Conservation (phyloP, 2,113 vertebrate species). For the Benitochromis conjunctus region DNA sequence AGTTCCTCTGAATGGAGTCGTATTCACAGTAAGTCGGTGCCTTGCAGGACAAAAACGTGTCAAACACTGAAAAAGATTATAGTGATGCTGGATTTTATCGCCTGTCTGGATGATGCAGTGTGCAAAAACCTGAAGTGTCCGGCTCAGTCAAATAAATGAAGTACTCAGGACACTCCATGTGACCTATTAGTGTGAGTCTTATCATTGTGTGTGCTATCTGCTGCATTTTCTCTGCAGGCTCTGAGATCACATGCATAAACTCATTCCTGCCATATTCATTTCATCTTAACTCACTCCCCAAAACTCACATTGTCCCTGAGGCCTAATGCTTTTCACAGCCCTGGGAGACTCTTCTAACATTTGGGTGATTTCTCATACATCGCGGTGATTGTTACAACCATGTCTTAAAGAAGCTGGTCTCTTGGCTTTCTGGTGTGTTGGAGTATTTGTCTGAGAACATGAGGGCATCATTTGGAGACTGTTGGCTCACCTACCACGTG, state of each 20-base stretch:
- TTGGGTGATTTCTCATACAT: neutral
- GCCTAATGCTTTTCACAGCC: neutral
- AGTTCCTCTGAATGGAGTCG: neutral
- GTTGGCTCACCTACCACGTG: slow-evolving; percentile 27
- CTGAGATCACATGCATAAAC: neutral
- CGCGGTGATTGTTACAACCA: neutral
- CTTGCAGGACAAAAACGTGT: neutral
- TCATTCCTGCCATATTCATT: neutral
- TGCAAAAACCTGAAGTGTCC: neutral
- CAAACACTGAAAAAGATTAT: neutral
- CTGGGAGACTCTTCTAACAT: neutral
- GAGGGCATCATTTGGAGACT: neutral
- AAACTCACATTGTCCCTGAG: no score
- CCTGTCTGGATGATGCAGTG: neutral
- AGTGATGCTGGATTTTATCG: neutral
- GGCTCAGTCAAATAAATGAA: neutral
- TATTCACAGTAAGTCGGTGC: neutral
- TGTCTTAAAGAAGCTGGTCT: neutral
- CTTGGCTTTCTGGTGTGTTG: slow-evolving; percentile 29
- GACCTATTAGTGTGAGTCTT: neutral
- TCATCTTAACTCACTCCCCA: neutral
- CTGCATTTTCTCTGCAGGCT: neutral
- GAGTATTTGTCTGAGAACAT: neutral
- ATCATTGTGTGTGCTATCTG: neutral
- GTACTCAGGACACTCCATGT: neutral